Evolutionary conservation across 1,140 invertebrate genomes (phyloP).

Genomic region (Agrypnia vestita): DNA sequence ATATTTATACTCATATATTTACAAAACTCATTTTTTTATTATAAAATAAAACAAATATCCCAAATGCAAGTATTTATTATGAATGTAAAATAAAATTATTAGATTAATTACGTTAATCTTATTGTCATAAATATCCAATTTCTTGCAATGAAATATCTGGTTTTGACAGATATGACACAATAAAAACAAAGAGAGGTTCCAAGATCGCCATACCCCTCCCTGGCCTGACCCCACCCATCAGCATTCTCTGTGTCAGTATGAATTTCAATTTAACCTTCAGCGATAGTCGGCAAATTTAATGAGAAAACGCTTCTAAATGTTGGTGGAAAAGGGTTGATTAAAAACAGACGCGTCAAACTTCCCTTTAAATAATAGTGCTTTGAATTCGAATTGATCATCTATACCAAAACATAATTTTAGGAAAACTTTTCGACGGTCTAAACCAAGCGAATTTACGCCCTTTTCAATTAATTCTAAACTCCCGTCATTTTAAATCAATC

Average conservation of each 20-base stretch:
- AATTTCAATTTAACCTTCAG: constrained; percentile 47
- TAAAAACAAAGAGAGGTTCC: constrained; percentile 41
- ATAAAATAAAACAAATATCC: too few species aligned
- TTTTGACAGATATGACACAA: constrained; percentile 48
- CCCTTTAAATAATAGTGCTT: not conserved
- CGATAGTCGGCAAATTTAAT: constrained; percentile 15
- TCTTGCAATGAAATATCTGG: not conserved
- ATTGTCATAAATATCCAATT: constrained; percentile 43
- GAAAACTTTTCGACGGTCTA: constrained; percentile 26
- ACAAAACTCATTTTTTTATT: too few species aligned
- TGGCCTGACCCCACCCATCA: not conserved
- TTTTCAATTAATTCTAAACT: constrained; percentile 1
- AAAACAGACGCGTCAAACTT: constrained; percentile 42
- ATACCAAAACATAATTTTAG: constrained; percentile 27
- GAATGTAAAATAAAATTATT: too few species aligned
- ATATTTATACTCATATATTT: too few species aligned
- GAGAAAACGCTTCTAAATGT: constrained; percentile 2
- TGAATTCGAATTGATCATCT: constrained; percentile 26
- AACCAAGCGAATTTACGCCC: not conserved
- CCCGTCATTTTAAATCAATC: constrained; percentile 26
- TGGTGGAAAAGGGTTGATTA: constrained; percentile 39
- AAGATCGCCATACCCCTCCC: constrained; percentile 39
- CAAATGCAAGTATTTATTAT: too few species aligned
- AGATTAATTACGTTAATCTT: constrained; percentile 47
- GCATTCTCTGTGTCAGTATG: constrained; percentile 35